These are phyloP conservation scores for Bufo gargarizans DNA, from an alignment of 2,113 vertebrate species.

Conservation along the genomic window DNA sequence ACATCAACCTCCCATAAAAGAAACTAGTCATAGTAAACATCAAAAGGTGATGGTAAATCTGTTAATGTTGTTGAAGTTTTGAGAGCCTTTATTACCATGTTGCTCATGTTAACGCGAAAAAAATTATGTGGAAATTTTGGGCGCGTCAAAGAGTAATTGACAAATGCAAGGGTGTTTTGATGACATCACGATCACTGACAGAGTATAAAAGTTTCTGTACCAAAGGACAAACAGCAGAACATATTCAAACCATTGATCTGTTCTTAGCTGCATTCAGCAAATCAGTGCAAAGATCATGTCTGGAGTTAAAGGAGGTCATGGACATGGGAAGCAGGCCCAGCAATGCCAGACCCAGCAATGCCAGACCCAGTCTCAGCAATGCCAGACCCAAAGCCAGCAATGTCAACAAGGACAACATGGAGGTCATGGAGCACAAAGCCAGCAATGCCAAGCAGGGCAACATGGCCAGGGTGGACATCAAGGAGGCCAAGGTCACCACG, in stretches of 20 bases:
- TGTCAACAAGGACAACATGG: slow-evolving; percentile 22
- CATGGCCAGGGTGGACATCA: not conserved
- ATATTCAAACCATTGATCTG: not conserved
- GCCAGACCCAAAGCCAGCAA: not conserved
- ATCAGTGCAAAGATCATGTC: slow-evolving; percentile 26
- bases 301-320: slow-evolving; percentile 42
- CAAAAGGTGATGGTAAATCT: not conserved
- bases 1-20: not conserved
- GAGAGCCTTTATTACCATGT: not conserved
- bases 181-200: not conserved
- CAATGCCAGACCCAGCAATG: slow-evolving; percentile 23
- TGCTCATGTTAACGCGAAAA: not conserved
- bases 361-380: not conserved
- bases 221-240: not conserved
- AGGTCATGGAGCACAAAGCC: not conserved
- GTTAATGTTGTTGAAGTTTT: not conserved
- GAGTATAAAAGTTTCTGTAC: slow-evolving; percentile 1
- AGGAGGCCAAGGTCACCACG: slow-evolving; percentile 5
- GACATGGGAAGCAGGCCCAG: slow-evolving; percentile 20
- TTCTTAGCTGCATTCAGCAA: not conserved
- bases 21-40: not conserved
- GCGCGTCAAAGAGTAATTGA: not conserved
- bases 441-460: not conserved
- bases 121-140: not conserved
- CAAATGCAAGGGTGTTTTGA: not conserved